Evolutionary conservation across 2,113 vertebrate genomes (phyloP).

Genomic region (Odontesthes bonariensis): DNA sequence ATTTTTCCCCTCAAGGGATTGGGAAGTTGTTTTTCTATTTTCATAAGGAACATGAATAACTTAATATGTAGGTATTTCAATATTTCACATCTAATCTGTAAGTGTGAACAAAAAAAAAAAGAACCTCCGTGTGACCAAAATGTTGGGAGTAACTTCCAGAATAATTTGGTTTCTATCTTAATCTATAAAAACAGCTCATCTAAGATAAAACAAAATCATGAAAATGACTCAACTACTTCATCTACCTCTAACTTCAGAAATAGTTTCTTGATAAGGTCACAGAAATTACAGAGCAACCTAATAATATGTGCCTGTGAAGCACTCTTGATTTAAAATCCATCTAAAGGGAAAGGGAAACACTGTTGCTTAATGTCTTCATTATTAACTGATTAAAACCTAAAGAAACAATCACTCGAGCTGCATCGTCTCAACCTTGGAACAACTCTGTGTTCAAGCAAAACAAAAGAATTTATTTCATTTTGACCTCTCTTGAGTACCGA

Average conservation of each 20-base stretch:
- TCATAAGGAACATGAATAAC: no score
- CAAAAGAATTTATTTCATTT: conserved; percentile 21
- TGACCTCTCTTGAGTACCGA: conserved; percentile 15
- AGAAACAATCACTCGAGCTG: neutral
- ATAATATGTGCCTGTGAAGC: no score
- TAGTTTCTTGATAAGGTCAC: no score
- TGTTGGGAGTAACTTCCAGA: neutral
- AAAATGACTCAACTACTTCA: no score
- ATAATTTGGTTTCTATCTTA: neutral
- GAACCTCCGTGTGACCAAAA: neutral
- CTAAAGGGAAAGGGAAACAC: neutral
- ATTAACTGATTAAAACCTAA: conserved; percentile 8
- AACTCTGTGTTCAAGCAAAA: conserved; percentile 16
- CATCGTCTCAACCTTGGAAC: neutral
- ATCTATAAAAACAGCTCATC: no score
- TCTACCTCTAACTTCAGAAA: no score
- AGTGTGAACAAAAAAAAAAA: neutral
- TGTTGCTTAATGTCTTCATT: neutral
- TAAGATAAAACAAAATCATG: no score
- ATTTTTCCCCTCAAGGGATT: no score
- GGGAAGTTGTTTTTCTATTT: neutral
- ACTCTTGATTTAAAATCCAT: no score
- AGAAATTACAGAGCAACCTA: no score
- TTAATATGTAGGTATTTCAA: no score
- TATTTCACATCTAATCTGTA: neutral